These are phyloP conservation scores for Pseudochaenichthys georgianus DNA, from an alignment of 2,797 vertebrate genomes.

Conservation along the genomic window DNA sequence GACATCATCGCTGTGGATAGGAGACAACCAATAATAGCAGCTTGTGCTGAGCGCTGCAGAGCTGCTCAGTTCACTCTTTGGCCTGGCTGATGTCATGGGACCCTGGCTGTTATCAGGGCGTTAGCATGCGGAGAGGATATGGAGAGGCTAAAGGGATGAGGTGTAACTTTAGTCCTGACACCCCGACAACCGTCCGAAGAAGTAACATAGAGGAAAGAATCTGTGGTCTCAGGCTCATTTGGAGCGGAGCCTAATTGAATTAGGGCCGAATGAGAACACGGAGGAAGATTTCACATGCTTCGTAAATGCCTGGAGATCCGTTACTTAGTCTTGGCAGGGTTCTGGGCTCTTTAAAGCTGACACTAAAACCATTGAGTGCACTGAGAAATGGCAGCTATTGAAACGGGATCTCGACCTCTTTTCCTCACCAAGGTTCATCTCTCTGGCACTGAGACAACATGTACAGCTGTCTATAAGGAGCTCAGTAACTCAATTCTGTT, in stretches of 20 bases:
- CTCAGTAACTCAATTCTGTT: not conserved
- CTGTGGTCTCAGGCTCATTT: constrained; percentile 57
- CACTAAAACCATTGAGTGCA: constrained; percentile 75
- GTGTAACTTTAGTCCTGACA: constrained; percentile 66
- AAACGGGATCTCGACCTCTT: constrained; percentile 37
- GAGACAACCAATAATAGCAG: constrained; percentile 31
- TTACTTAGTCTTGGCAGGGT: constrained; percentile 82
- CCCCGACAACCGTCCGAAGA: constrained; percentile 40
- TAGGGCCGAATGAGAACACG: constrained; percentile 79
- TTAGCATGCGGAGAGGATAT: constrained; percentile 55
- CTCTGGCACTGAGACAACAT: constrained; percentile 28
- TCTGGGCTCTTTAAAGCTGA: constrained; percentile 76
- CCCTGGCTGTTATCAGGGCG: constrained; percentile 75
- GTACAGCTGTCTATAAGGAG: constrained; percentile 26
- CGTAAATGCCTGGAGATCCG: constrained; percentile 76
- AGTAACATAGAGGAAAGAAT: constrained; percentile 24
- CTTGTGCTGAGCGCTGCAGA: constrained; percentile 45
- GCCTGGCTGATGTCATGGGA: constrained; percentile 78
- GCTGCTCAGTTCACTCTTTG: constrained; percentile 46
- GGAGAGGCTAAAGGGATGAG: constrained; percentile 38
- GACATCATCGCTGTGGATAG: constrained; percentile 50
- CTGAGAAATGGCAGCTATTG: constrained; percentile 69
- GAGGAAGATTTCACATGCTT: constrained; percentile 80
- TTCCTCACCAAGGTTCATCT: constrained; percentile 52
- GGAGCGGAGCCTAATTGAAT: constrained; percentile 85